Percentiles rank a stretch among this genome's conserved stretches.
phyloP scores from a whole-genome alignment of 2,113 vertebrate species.

The human (Homo sapiens) region GRCh38 chr2:237268001-237268500 shows the following conservation, averaged over 20 bases:
- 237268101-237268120: neutral
- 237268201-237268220: neutral
- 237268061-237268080: neutral
- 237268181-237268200: neutral
- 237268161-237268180: neutral
- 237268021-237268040: neutral
- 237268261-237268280: rapidly evolving
- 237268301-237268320: rapidly evolving
- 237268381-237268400: rapidly evolving
- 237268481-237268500: rapidly evolving
- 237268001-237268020: neutral
- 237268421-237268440: rapidly evolving
- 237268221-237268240: rapidly evolving
- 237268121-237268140: slow-evolving; percentile 9
- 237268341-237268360: rapidly evolving
- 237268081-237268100: slow-evolving; percentile 34
- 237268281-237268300: neutral
- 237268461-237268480: neutral
- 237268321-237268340: neutral
- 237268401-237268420: neutral
- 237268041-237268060: neutral
- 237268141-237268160: neutral
- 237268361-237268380: rapidly evolving
- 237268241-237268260: rapidly evolving
- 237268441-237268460: rapidly evolving